Percentiles rank a stretch among this genome's conserved stretches.
phyloP scores from a whole-genome alignment of 1,140 invertebrate genomes.

The Ruditapes philippinarum region DNA sequence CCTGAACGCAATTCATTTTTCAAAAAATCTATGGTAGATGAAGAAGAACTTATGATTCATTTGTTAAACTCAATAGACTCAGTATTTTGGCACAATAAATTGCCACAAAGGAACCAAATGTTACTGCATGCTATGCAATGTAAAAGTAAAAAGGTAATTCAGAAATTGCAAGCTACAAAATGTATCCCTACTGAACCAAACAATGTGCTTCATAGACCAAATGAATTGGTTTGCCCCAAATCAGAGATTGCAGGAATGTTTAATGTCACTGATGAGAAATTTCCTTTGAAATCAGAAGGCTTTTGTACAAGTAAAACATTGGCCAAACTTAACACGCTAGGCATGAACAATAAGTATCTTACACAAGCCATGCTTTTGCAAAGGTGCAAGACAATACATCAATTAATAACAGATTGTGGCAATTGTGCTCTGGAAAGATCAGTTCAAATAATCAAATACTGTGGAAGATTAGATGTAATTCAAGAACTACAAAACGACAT shows the following conservation, averaged over 20 bases:
- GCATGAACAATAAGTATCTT: constrained; percentile 69
- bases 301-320: constrained; percentile 27
- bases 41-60: constrained; percentile 7
- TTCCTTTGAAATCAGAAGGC: constrained; percentile 1
- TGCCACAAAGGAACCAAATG: constrained; percentile 16
- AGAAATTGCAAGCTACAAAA: background rate
- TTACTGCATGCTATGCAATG: background rate
- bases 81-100: constrained; percentile 5
- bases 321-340: constrained; percentile 37
- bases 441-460: constrained; percentile 50
- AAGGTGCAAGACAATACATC: constrained; percentile 57
- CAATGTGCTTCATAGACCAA: constrained; percentile 32
- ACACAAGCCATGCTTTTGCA: constrained; percentile 56
- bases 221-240: constrained; percentile 24
- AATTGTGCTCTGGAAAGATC: constrained; percentile 33
- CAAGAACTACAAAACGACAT: background rate
- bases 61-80: constrained; percentile 13
- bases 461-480: background rate
- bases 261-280: constrained; percentile 15
- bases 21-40: background rate
- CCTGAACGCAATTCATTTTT: background rate
- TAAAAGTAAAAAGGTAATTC: background rate
- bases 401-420: constrained; percentile 4
- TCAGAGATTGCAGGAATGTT: constrained; percentile 42
- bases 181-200: constrained; percentile 59